Evolutionary conservation across 2,888 invertebrate species (phyloP), one percentile per base, ranked within the genome.

Genomic region (Catocala nupta): DNA sequence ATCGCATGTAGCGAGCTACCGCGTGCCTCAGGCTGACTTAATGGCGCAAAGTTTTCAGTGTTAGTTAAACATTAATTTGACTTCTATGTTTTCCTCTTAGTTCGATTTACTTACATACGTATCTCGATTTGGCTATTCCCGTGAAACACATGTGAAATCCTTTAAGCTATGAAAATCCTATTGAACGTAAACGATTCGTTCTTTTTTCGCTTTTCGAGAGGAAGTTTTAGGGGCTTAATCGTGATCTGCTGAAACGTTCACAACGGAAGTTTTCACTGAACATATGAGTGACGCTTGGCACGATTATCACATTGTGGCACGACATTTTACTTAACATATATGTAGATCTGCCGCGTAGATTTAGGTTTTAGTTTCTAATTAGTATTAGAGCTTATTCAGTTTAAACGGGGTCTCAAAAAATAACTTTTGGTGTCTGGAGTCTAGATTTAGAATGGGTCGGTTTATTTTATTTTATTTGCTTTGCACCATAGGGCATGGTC

Each of bases 81-180:
- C 63, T 63, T 39, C 12, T 55, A 39, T 42, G 49, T 68, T 64
- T 63, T 61, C 57, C 63, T 63, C 58, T 58, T 33, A 33, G 12
- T 47, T 25, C 42, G 47, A 59, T 44, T 42, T 52, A 51, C 33
- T 43, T 65, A 68, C 61, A 50, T 54, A 56, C 42, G 25, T 48
- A 55, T 52, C 44, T 43, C 59, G 47, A 60, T 55, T 63, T 49
- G 12, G 13, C 54, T 62, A 67, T 47, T 70, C 63, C 68, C 72
- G 76, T 74, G 73, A 75, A 80, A 80, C 83, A 85, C 83, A 85
- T 83, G 86, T 90, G 87, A 88, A 87, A 90, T 87, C 87, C 86
- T 73, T 78, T 91, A 90, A 91, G 84, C 87, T 85, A 81, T 78
- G 81, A 82, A 89, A 89, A 89, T 87, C 88, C 88, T 77, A 80